Base-by-base conservation (phyloP, 1,140 invertebrate species). In the Drosophila pallidifrons region DNA sequence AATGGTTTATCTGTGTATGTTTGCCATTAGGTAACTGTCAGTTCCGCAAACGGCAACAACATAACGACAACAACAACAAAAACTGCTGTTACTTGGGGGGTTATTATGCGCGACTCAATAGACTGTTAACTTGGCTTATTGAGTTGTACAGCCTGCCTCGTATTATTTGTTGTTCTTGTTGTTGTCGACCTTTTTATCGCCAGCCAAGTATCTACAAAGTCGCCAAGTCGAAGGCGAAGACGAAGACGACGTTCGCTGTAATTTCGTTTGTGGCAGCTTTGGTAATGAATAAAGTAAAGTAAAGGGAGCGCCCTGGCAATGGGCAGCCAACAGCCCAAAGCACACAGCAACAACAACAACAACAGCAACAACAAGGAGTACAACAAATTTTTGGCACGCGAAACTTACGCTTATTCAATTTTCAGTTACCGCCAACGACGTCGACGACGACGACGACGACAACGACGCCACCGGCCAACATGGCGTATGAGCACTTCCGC, bases 21-120 rank as follows among this genome's bases (percentile, higher is more conserved):
- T 89, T 89, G 85, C 86, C 77, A 89, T 89, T 89, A 89, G 85
- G 85, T 90, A 89, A 90, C 85, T 89, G 86, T 86, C 85, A 89
- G 85, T 88, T 88, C 85, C 77, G 85, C 81, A 60, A 70, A 25
- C 61, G 25, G 11, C 43, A 58, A 65, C 43, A 66, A 52, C 32
- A 54, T 35, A 73, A 72, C 15, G 52, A 68, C 41, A 6, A 58
- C 69, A 41, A 51, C 35, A 55, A 47, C 43, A 46, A 46, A 20
- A 41, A 59, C 30, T 52, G 45, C 10, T 5, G 41, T 2, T 10
- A 11, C 3, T 4, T 25, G 45, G 13, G 35, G 60, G 38, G 16
- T 73, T 73, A 75, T 73, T 67, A 77, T 77, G 69, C 75, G 49
- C 52, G 35, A 61, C 51, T 85, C 78, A 78, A 89, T 89, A 73